Evolutionary conservation across 2,113 vertebrate species (phyloP).

Genomic region (Peromyscus californicus): DNA sequence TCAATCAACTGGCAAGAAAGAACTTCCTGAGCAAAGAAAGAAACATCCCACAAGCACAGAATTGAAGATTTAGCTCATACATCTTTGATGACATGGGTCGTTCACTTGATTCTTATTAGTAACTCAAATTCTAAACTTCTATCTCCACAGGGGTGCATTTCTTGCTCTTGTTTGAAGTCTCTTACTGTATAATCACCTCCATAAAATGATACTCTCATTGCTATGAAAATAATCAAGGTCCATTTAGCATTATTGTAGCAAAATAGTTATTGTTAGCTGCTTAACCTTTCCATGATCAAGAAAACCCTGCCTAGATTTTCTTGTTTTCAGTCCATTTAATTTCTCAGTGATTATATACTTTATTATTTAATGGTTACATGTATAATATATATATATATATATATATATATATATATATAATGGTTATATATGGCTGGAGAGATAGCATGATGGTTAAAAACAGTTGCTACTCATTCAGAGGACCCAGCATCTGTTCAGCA

Average conservation of each 20-base stretch:
- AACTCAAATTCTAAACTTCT: conserved; percentile 70
- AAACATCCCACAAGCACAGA: neutral
- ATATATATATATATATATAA: too few relatives aligned
- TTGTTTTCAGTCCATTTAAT: conserved; percentile 46
- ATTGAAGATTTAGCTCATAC: conserved; percentile 44
- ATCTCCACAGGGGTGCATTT: conserved; percentile 43
- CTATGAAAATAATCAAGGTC: conserved; percentile 86
- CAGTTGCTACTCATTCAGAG: neutral
- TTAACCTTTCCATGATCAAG: conserved; percentile 74
- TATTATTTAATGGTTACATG: neutral
- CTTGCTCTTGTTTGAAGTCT: conserved; percentile 65
- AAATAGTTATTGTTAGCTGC: conserved; percentile 80
- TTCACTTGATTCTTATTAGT: conserved; percentile 32
- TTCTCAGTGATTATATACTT: neutral
- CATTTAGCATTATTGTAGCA: conserved; percentile 82
- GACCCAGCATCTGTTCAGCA: neutral
- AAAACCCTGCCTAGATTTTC: conserved; percentile 53
- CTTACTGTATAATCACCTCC: conserved; percentile 70
- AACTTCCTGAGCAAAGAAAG: conserved; percentile 10
- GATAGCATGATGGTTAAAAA: neutral
- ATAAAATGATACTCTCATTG: conserved; percentile 80
- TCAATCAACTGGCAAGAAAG: neutral
- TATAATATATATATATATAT: too few relatives aligned
- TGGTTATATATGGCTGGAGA: too few relatives aligned
- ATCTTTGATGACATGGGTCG: conserved; percentile 55